These are phyloP conservation scores for Dynastes tityus DNA, from an alignment of 2,888 invertebrate genomes.

Conservation along the genomic window DNA sequence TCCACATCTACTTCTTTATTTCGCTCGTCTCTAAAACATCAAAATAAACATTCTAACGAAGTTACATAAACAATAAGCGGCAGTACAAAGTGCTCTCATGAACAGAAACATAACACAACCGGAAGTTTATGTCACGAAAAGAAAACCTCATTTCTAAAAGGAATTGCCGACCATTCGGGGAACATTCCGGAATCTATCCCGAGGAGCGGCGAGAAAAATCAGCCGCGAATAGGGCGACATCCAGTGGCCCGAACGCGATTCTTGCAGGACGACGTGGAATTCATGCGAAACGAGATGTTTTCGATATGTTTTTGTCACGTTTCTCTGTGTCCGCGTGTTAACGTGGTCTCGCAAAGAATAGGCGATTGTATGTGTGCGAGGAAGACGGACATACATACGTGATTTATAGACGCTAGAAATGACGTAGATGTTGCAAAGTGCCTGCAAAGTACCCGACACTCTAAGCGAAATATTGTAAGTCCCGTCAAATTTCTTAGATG, in stretches of 20 bases:
- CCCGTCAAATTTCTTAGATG: conserved; percentile 28
- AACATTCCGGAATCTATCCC: conserved; percentile 18
- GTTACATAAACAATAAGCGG: too few relatives aligned
- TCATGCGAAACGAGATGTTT: conserved; percentile 11
- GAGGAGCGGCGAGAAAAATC: conserved; percentile 19
- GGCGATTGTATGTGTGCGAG: conserved; percentile 18
- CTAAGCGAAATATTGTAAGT: conserved; percentile 33
- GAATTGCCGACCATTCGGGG: conserved; percentile 9
- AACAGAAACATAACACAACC: too few relatives aligned
- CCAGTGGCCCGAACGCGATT: background rate
- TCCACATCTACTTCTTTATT: too few relatives aligned
- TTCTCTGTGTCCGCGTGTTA: conserved; percentile 3
- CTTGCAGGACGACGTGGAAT: background rate
- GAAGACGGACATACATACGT: background rate
- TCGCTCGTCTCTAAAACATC: too few relatives aligned
- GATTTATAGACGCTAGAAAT: conserved; percentile 28
- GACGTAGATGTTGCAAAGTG: conserved; percentile 20
- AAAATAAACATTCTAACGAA: too few relatives aligned
- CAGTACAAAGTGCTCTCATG: too few relatives aligned
- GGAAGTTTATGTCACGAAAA: too few relatives aligned
- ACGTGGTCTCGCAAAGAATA: conserved; percentile 1
- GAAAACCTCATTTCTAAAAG: conserved; percentile 4
- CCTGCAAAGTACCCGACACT: conserved; percentile 38
- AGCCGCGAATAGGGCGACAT: background rate
- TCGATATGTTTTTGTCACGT: conserved; percentile 42